Evolutionary conservation across 2,888 invertebrate species (phyloP), one percentile per base, ranked within the genome.

Genomic region (Melipona beecheii): DNA sequence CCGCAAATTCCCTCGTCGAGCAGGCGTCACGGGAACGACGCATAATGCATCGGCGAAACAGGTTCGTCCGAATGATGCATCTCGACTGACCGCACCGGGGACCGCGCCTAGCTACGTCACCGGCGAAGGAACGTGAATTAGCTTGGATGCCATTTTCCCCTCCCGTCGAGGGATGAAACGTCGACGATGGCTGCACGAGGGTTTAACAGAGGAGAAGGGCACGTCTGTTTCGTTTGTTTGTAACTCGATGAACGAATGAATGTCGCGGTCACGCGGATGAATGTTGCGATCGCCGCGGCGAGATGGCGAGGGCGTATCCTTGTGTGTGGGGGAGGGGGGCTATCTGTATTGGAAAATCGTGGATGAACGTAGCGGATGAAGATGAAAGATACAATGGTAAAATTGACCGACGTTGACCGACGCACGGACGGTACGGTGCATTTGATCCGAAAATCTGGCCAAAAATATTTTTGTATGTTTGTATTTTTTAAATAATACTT

Each of bases 241-340:
- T 49, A 74, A 43, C 13, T 24, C 27, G 11, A 13, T 9, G 54
- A 77, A 50, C n/a, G 75, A 75, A 81, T 49, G 75, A 75, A 81
- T 49, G 31, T 76, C 58, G 66, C 75, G 74, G 31, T 75, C 58
- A 64, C 75, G 74, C 77, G 71, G 80, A 81, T 78, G 76, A 86
- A 88, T 73, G 86, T 88, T 86, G 76, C 86, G 87, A 87, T 87
- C 82, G 71, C 75, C 17, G 15, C 17, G 6, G 24, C 60, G 24
- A 1, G 17, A 3, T 0, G 17, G 17, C 9, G 9, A 9, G 24
- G 15, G 17, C 60, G 1, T 9, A 24, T 17, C 24, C 2, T 24
- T 19, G 3, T 36, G 36, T 9, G 9, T 1, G 11, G 9, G 56
- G 21, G 5, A n/a, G n/a, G 1, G 19, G 52, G 17, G 52, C 5